A percentile compares a stretch with the other conserved stretches of the same genome.
phyloP scores from a whole-genome alignment of 2,797 vertebrate species.

The Hippoglossus hippoglossus region DNA sequence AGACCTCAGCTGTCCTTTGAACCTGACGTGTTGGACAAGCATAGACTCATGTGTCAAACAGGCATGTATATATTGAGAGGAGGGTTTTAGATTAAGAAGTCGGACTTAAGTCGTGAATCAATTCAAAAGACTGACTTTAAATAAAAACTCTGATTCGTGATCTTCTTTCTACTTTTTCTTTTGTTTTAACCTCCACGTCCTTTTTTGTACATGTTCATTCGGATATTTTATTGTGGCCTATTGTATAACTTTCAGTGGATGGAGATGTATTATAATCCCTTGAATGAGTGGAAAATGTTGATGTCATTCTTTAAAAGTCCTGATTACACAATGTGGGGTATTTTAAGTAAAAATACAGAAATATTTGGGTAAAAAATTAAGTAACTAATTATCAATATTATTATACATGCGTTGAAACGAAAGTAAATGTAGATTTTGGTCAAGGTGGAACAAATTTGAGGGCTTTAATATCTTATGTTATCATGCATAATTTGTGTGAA shows the following conservation, averaged over 20 bases:
- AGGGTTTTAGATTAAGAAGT: constrained; percentile 10
- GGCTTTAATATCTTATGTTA: too few relatives aligned
- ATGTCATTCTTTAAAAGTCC: not conserved
- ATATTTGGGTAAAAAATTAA: not conserved
- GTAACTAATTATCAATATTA: not conserved
- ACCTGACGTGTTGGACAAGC: constrained; percentile 35
- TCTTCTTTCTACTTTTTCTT: too few relatives aligned
- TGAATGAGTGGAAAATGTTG: too few relatives aligned
- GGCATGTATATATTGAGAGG: not conserved
- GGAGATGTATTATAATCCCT: too few relatives aligned
- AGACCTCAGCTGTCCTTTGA: constrained; percentile 46
- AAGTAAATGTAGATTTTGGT: too few relatives aligned
- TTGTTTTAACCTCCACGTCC: too few relatives aligned
- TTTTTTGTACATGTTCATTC: too few relatives aligned
- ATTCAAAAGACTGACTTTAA: not conserved
- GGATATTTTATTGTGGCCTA: too few relatives aligned
- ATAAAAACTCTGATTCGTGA: not conserved
- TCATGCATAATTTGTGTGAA: too few relatives aligned
- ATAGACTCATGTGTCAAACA: constrained; percentile 4
- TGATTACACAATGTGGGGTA: not conserved
- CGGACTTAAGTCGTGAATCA: not conserved
- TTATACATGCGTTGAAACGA: too few relatives aligned
- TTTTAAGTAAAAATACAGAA: not conserved
- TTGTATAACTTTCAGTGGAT: too few relatives aligned
- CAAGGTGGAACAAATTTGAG: too few relatives aligned